Conservation (phyloP, 2,113 vertebrate genomes). For the Tretioscincus oriximinensis region DNA sequence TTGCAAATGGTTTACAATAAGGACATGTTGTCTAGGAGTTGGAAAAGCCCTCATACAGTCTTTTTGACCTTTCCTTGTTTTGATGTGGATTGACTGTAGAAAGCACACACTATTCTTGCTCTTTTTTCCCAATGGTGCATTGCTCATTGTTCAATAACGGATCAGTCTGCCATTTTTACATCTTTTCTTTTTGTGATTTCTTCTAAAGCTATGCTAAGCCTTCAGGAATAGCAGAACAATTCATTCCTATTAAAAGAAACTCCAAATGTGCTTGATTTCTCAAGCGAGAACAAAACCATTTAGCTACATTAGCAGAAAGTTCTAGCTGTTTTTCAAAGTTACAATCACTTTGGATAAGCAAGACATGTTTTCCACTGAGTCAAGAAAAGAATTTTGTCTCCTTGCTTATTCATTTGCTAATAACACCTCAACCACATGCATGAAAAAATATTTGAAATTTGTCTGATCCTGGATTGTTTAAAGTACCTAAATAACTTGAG, state of each 20-base stretch:
- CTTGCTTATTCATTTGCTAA: not conserved
- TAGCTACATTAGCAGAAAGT: not conserved
- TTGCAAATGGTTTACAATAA: no score
- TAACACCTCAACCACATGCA: not conserved
- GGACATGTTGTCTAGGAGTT: no score
- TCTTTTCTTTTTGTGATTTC: not conserved
- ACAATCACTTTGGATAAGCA: not conserved
- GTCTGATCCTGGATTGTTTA: no score
- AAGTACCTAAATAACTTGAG: no score
- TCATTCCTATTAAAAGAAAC: constrained; percentile 9
- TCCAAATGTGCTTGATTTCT: not conserved
- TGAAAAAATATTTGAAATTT: not conserved
- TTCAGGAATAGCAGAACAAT: not conserved
- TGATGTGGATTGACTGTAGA: not conserved
- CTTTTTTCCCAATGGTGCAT: not conserved
- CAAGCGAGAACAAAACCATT: not conserved
- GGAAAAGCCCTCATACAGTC: no score
- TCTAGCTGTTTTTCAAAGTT: not conserved
- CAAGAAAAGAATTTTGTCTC: not conserved
- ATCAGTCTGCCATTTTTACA: not conserved
- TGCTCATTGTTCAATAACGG: not conserved
- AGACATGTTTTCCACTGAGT: not conserved
- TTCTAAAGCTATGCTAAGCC: not conserved
- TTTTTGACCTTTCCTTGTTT: no score
- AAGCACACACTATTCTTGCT: not conserved